These are phyloP conservation scores for Parotia lawesii DNA, from an alignment of 2,113 vertebrate genomes.

Conservation along the genomic window DNA sequence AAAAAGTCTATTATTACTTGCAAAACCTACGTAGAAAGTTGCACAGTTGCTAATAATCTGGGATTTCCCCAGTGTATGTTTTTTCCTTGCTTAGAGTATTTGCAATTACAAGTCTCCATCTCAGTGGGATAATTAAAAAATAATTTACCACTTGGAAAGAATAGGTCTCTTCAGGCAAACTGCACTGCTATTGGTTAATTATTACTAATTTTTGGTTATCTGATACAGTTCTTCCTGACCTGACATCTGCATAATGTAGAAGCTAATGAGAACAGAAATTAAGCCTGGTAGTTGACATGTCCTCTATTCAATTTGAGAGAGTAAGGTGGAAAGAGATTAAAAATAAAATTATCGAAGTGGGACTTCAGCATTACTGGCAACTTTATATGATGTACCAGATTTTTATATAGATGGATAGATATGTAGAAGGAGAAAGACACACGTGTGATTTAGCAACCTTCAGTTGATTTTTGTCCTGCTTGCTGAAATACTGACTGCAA, in stretches of 20 bases:
- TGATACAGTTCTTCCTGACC: constrained; percentile 39
- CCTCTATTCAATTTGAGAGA: neutral
- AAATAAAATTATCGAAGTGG: constrained; percentile 7
- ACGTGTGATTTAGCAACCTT: neutral
- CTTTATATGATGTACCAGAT: neutral
- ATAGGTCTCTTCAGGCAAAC: constrained; percentile 37
- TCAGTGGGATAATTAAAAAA: constrained; percentile 51
- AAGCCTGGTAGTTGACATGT: constrained; percentile 17
- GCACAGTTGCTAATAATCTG: constrained; percentile 37
- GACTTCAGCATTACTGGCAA: neutral
- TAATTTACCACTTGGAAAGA: constrained; percentile 57
- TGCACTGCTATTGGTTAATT: constrained; percentile 38
- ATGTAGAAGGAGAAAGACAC: neutral
- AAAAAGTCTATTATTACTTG: constrained; percentile 21
- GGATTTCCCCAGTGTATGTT: constrained; percentile 16
- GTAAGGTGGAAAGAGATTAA: constrained; percentile 16
- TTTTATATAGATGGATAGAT: neutral
- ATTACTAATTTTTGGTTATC: constrained; percentile 55
- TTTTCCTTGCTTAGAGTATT: constrained; percentile 42
- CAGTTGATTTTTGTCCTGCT: neutral
- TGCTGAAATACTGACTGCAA: neutral
- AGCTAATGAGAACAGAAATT: constrained; percentile 58
- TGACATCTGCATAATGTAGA: constrained; percentile 56
- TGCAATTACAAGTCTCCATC: constrained; percentile 50
- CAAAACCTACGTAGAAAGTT: constrained; percentile 22